These are phyloP conservation scores for Pseudorhombus dupliciocellatus DNA, from an alignment of 2,113 vertebrate species.

Conservation along the genomic window DNA sequence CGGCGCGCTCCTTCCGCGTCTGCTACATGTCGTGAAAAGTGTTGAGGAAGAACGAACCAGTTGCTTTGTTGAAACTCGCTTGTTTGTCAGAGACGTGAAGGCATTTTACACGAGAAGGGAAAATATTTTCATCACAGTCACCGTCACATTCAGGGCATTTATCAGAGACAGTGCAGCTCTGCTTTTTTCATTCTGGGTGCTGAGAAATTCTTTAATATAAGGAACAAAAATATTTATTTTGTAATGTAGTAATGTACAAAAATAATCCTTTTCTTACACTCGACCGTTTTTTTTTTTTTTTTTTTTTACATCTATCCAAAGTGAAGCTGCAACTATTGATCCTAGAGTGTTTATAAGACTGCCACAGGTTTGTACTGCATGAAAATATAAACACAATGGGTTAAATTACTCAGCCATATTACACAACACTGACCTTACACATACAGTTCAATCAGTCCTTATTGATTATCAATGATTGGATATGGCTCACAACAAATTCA, in stretches of 20 bases:
- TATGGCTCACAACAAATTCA: slow-evolving; percentile 53
- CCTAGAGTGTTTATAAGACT: slow-evolving; percentile 5
- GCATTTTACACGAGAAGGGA: slow-evolving; percentile 16
- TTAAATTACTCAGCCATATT: slow-evolving; percentile 1
- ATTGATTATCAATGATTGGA: slow-evolving; percentile 66
- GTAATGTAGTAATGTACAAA: no score
- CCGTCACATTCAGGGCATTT: slow-evolving; percentile 9
- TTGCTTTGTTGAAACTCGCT: slow-evolving; percentile 51
- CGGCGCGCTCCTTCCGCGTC: slow-evolving; percentile 18
- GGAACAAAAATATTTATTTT: neutral
- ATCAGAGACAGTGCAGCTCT: neutral
- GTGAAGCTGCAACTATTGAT: slow-evolving; percentile 4
- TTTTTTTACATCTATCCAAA: no score
- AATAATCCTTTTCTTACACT: no score
- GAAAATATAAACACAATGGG: slow-evolving; percentile 19
- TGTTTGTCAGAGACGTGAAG: slow-evolving; percentile 49
- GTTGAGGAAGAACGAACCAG: slow-evolving; percentile 53
- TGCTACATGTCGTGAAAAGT: slow-evolving; percentile 48
- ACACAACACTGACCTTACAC: slow-evolving; percentile 21
- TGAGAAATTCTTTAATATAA: neutral
- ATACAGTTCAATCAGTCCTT: slow-evolving; percentile 41
- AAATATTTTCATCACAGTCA: neutral
- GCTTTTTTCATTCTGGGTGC: neutral
- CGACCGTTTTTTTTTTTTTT: neutral
- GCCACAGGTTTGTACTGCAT: slow-evolving; percentile 11